Percentiles rank a stretch among this genome's conserved stretches.
Evolutionary conservation across 2,797 vertebrate species (phyloP).

Genomic region (Synanceia verrucosa): DNA sequence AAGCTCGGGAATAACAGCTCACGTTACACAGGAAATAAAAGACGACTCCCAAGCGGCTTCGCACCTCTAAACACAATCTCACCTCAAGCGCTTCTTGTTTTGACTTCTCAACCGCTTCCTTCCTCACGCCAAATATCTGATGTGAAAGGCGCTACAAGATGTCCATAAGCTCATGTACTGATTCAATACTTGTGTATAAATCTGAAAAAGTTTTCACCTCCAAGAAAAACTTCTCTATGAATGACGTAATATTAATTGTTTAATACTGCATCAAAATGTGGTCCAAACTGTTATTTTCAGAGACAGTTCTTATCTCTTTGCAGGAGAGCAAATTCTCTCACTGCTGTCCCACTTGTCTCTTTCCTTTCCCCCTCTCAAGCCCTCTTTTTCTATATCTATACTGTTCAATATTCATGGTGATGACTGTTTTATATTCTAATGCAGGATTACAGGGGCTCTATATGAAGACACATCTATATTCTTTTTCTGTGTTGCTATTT

Average conservation of each 20-base stretch:
- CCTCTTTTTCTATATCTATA: neutral
- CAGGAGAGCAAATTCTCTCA: conserved; percentile 23
- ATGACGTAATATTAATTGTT: neutral
- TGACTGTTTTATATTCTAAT: neutral
- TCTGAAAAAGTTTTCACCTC: neutral
- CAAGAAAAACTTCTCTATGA: neutral
- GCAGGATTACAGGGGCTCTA: neutral
- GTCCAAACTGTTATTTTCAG: neutral
- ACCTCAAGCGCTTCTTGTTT: conserved; percentile 23
- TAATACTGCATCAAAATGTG: neutral
- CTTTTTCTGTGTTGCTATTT: neutral
- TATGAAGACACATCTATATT: neutral
- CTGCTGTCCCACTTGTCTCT: neutral
- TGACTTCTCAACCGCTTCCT: conserved; percentile 21
- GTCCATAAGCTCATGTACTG: neutral
- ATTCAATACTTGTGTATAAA: neutral
- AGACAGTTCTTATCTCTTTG: conserved; percentile 22
- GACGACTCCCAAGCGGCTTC: conserved; percentile 22
- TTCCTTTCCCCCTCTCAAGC: neutral
- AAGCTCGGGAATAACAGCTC: conserved; percentile 27
- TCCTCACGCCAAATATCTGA: neutral
- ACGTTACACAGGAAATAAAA: conserved; percentile 54
- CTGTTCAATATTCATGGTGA: neutral
- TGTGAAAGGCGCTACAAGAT: neutral
- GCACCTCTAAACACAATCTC: conserved; percentile 40